Evolutionary conservation across 1,140 invertebrate species (phyloP), one percentile per base, ranked within the genome.

Genomic region (Cyclargus thomasi): DNA sequence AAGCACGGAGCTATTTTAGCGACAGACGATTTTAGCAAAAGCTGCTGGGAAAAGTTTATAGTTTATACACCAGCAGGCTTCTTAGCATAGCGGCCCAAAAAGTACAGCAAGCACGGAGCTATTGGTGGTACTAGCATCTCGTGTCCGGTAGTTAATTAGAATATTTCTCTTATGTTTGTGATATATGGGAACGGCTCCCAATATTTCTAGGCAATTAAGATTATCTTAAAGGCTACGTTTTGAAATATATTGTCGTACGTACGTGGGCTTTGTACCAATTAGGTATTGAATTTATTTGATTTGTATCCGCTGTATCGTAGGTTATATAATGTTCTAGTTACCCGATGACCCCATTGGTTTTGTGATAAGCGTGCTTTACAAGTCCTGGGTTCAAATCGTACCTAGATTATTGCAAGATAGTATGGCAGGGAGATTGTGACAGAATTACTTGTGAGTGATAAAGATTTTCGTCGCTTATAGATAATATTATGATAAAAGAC

Each of bases 131-230:
- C n/a, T n/a, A n/a, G n/a, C 23, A 29, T 6, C 23, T 29, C 2
- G 23, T 29, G 29, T 4, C 29, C 29, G 29, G 5, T 29, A 29
- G 7, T 10, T 36, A 64, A 64, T 47, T 64, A 36, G 18, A 63
- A 29, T 63, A 29, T 4, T 35, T 11, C 62, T 47, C 11, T 14
- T 47, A 47, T 47, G 14, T 47, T 47, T 47, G 39, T 47, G 22
- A 63, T 63, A 63, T 17, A 63, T 63, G 23, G 53, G 53, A 64
- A 22, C 39, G 39, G 39, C 14, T 47, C 4, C 14, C 39, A 47
- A 47, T 47, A 47, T 47, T 47, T 47, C 39, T 16, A 47, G 39
- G 39, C 39, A 47, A 47, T 47, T 16, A 47, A 47, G 39, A 47
- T 47, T 47, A 47, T 47, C 39, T 47, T 47, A 16, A 47, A 47